A percentile compares a stretch with the other conserved stretches of the same genome.
These are phyloP conservation scores for Lota lota DNA, from an alignment of 2,113 vertebrate genomes.

Conservation along the genomic window DNA sequence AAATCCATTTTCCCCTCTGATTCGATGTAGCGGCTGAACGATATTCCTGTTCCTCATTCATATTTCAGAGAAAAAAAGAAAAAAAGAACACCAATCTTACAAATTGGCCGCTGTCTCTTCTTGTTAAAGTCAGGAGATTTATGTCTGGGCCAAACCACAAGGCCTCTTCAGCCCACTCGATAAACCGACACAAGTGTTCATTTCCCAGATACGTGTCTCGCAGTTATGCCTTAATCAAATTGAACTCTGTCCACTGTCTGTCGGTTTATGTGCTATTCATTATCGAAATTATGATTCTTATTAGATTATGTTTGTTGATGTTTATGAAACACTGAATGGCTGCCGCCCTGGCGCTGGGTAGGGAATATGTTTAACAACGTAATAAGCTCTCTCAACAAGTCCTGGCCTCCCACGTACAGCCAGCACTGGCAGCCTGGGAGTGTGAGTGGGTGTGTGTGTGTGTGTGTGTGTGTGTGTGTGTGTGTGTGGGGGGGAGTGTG, in stretches of 20 bases:
- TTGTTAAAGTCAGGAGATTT: conserved; percentile 70
- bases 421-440: neutral
- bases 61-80: conserved; percentile 59
- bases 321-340: conserved; percentile 19
- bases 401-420: conserved; percentile 14
- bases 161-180: conserved; percentile 41
- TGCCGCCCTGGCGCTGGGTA: conserved; percentile 7
- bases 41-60: conserved; percentile 64
- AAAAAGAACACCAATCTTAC: conserved; percentile 68
- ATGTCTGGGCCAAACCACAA: conserved; percentile 47
- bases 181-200: conserved; percentile 33
- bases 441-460: neutral
- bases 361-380: conserved; percentile 22
- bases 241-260: conserved; percentile 41
- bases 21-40: conserved; percentile 70
- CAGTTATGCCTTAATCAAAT: conserved; percentile 50
- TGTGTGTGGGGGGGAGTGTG: neutral
- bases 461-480: neutral
- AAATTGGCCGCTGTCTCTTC: conserved; percentile 70
- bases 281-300: conserved; percentile 52
- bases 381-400: conserved; percentile 23
- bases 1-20: conserved; percentile 76
- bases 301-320: conserved; percentile 33
- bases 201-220: conserved; percentile 24
- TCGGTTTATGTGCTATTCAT: conserved; percentile 51